Base-by-base conservation (phyloP, 2,888 invertebrate genomes). In the Cepaea hortensis region DNA sequence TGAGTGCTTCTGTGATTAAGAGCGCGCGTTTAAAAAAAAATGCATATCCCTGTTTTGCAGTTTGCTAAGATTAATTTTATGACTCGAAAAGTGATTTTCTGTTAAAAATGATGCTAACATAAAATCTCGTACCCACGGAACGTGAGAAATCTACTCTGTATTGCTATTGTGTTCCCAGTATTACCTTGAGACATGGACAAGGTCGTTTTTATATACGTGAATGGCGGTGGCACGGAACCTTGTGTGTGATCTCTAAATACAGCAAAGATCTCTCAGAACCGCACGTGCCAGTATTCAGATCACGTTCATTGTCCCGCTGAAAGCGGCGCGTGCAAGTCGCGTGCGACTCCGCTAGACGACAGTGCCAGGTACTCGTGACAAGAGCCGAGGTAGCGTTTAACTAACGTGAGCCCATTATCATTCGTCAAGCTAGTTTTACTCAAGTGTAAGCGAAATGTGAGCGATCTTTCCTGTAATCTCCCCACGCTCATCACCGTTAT, bases 381-480 rank as follows among this genome's bases (percentile, higher is more conserved):
- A 18, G 23, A 55, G 72, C 18, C 83, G 61, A 75, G 83, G 18
- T 61, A 35, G 23, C 75, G 62, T 75, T 83, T 73, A 83, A 83
- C 73, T 83, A 75, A 61, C 61, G 55, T 35, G 83, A 48, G 73
- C 23, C 83, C 62, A 83, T 83, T 83, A 83, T 83, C 83, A 61
- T 83, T 35, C 55, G 75, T 83, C 75, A 73, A 61, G 83, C 83
- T 83, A 83, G 73, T 83, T 73, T 72, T 55, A 55, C 83, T 83
- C 73, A 75, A 73, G 75, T 83, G 72, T 61, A 23, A 73, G 20
- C 61, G 55, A 73, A 73, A 48, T 61, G 83, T 73, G 55, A 73
- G 20, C 81, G 23, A 83, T 83, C 83, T 55, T 61, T 83, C 20
- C 72, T n/a, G 68, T 77, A 50, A 77, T 77, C 77, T 77, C 20